phyloP scores from a whole-genome alignment of 1,140 invertebrate species.

The Magallana ariakensis region DNA sequence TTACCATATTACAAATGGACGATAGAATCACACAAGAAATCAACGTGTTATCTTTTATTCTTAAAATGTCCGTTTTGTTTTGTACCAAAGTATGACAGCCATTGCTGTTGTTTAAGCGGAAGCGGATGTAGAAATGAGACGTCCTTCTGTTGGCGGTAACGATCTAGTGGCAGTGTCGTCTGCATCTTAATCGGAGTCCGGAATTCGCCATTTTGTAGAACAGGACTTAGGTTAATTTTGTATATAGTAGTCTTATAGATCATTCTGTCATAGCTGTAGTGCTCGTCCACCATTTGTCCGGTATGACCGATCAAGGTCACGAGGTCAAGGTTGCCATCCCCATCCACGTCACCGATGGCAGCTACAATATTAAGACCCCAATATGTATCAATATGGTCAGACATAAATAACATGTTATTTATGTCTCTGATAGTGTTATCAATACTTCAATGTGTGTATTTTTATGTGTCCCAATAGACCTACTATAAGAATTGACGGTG shows the following conservation, averaged over 20 bases:
- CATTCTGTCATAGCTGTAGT: conserved; percentile 43
- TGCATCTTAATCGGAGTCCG: background rate
- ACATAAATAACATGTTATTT: no score
- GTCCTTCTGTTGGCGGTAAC: conserved; percentile 31
- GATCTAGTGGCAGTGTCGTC: background rate
- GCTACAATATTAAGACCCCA: conserved; percentile 29
- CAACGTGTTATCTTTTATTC: conserved; percentile 29
- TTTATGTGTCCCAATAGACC: no score
- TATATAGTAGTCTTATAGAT: conserved; percentile 32
- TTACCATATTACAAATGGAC: no score
- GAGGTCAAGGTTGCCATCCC: conserved; percentile 62
- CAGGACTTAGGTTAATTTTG: conserved; percentile 43
- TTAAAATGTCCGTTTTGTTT: conserved; percentile 39
- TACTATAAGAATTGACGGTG: no score
- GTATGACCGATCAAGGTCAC: conserved; percentile 43
- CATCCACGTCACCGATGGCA: conserved; percentile 64
- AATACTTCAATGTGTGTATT: no score
- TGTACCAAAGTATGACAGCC: conserved; percentile 45
- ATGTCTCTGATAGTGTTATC: no score
- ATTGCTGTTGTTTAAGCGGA: conserved; percentile 47
- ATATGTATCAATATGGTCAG: no score
- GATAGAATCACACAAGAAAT: background rate
- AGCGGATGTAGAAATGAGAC: conserved; percentile 12
- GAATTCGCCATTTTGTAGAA: conserved; percentile 4
- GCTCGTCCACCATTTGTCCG: conserved; percentile 42